These are phyloP conservation scores for Tipula vernalis DNA, from an alignment of 2,888 invertebrate species.

Conservation along the genomic window DNA sequence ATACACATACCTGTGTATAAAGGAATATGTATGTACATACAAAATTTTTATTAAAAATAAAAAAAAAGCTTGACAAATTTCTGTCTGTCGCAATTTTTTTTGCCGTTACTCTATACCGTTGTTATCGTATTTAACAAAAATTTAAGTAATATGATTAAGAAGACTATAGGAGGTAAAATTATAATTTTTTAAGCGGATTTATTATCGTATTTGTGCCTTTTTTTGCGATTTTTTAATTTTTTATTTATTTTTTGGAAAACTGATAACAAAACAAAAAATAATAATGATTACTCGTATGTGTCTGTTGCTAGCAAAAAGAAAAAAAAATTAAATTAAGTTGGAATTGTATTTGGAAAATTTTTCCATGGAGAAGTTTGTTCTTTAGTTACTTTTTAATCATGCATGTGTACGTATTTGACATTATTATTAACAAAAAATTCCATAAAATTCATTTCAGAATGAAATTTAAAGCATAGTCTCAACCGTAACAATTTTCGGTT, in stretches of 20 bases:
- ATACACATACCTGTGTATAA: not conserved
- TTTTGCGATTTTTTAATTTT: not conserved
- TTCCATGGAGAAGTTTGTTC: not conserved
- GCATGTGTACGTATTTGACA: not conserved
- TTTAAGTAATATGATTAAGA: not conserved
- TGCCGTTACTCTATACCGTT: not conserved
- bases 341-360: not conserved
- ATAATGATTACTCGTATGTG: not conserved
- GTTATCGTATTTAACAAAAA: not conserved
- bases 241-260: not conserved
- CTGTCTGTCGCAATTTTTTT: not conserved
- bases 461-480: too few relatives aligned
- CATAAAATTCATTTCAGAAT: too few relatives aligned
- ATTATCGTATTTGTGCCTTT: not conserved
- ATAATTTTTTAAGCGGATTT: slow-evolving; percentile 4
- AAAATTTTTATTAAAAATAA: not conserved
- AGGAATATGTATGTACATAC: not conserved
- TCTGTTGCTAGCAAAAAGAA: not conserved
- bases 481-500: too few relatives aligned
- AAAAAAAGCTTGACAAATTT: not conserved
- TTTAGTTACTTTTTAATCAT: not conserved
- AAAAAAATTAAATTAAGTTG: not conserved
- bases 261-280: not conserved
- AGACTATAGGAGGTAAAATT: not conserved
- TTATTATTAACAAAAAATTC: too few relatives aligned